Base-by-base conservation (phyloP, 2,797 vertebrate genomes). In the Lepilemur ruficaudatus region DNA sequence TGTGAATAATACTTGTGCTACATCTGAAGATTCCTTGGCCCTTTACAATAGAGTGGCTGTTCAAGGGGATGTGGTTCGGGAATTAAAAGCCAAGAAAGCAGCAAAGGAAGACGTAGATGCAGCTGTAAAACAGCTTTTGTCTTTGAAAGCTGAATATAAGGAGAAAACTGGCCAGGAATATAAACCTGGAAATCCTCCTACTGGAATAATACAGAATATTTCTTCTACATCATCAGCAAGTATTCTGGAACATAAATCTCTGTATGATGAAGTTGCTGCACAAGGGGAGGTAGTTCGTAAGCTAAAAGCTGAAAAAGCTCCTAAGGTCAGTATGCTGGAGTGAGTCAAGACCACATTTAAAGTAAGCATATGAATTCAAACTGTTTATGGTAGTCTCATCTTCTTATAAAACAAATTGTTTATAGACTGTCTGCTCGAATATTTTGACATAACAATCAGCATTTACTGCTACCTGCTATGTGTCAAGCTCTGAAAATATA, bases 271-370 rank as follows among this genome's bases (percentile, higher is more conserved):
- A 95, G 98, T 99, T 11, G 92, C 99, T 79, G 98, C 99, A 4
- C 99, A 99, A 97, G 99, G 99, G 96, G 99, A 99, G 85, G 57
- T 98, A 52, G 99, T 99, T 91, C 98, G 99, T 87, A 99, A 99
- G 91, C 98, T 99, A 81, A 99, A 99, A 98, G 85, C 98, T 10
- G 99, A 99, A 85, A 99, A 99, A 92, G 99, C 99, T 10, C 76
- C 99, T 4, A 99, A 99, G 99, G 99, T 99, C 81, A 97, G 97
- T 97, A 3, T 70, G 30, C 28, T 78, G n/a, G 46, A 25, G 2
- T 11, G 18, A 25, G 20, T 46, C 4, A 0, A 7, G 69, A 38
- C 15, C 28, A 2, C 2, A 0, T 7, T n/a, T 13, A 63, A 5
- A 28, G n/a, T 55, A 32, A 48, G 55, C 35, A 8, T 5, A 2